Evolutionary conservation across 2,888 invertebrate genomes (phyloP), one percentile per base, ranked within the genome.

Genomic region (Orthosia gracilis): DNA sequence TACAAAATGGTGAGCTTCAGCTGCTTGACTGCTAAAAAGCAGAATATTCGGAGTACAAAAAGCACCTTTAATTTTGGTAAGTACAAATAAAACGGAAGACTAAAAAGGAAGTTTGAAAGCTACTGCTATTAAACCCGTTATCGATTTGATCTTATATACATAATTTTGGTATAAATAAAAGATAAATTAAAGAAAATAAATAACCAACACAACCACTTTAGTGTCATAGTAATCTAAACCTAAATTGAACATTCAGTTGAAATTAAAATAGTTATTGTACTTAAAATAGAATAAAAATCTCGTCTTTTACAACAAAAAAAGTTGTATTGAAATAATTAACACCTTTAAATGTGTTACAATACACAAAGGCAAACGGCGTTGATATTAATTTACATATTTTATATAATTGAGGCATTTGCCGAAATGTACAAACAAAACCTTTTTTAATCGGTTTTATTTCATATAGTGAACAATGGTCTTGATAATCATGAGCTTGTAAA

Each of bases 121-220:
- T 94, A 93, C 88, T 90, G 91, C 92, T 94, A 93, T 87, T 83
- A 92, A 93, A 94, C 94, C 94, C 92, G 92, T 93, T 88, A 91
- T 89, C 87, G 88, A 92, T 91, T 91, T 90, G 88, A 91, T 91
- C 89, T 86, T 90, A 91, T 91, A 88, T 90, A 92, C 86, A 90
- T 89, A 90, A 92, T 88, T 95, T 94, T 94, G 91, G 92, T 94
- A 95, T 94, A 94, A 95, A 95, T 94, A 95, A 94, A 93, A 92
- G 88, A 94, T 94, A 94, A 95, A 94, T 94, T 93, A 95, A 93
- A 94, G 89, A 93, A 95, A 95, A 95, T 95, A 96, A 96, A 96
- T 96, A 95, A 94, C 91, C 93, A 95, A 96, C 96, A 96, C 96
- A 96, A 96, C 95, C 95, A 90, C 91, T 91, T 92, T 90, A 92